Conservation (phyloP, 2,113 vertebrate genomes). For the Lepus americanus region DNA sequence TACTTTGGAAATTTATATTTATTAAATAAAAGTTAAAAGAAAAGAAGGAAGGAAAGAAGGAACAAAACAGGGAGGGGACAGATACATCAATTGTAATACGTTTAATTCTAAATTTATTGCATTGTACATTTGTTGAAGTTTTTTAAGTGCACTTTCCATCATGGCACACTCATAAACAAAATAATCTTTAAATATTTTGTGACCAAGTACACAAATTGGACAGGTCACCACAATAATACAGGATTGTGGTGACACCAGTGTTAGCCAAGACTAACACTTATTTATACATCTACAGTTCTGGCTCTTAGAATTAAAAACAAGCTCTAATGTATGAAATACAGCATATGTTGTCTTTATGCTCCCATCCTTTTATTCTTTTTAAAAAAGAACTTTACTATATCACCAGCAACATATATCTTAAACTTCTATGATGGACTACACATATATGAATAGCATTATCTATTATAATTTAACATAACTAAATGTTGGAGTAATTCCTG, state of each 20-base stretch:
- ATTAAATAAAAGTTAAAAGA: too few relatives aligned
- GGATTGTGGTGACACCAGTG: neutral
- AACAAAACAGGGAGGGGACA: neutral
- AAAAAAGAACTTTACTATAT: neutral
- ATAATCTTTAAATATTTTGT: neutral
- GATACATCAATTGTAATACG: neutral
- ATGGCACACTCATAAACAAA: neutral
- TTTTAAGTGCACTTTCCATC: neutral
- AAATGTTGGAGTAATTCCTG: neutral
- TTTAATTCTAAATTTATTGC: neutral
- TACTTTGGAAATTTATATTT: too few relatives aligned
- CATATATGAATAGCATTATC: neutral
- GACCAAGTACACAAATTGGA: constrained; percentile 17
- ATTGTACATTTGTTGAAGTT: neutral
- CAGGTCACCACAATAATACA: neutral
- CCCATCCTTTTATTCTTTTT: neutral
- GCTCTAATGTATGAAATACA: neutral
- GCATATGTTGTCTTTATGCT: neutral
- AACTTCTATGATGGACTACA: neutral
- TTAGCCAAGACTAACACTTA: neutral
- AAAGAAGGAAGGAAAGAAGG: neutral
- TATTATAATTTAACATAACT: constrained; percentile 21
- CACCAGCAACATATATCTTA: neutral
- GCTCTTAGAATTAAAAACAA: neutral
- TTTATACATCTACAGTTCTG: neutral